Percentiles rank a stretch among this genome's conserved stretches.
phyloP scores from a whole-genome alignment of 2,113 vertebrate species.

The Corvus cornix region DNA sequence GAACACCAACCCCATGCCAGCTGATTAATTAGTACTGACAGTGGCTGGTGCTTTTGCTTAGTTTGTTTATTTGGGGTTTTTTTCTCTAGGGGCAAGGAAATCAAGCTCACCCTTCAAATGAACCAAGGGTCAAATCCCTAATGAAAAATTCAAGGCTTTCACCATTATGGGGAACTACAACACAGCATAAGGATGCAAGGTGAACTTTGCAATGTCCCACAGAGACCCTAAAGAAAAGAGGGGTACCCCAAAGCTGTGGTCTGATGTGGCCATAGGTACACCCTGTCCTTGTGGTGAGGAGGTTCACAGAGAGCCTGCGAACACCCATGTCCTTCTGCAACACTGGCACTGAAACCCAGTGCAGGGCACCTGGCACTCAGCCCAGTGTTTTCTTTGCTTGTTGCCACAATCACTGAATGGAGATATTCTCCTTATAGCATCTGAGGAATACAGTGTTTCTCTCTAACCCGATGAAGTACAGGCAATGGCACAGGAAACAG shows the following conservation, averaged over 20 bases:
- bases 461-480: neutral
- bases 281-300: fast-evolving
- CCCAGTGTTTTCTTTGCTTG: neutral
- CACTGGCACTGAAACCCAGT: neutral
- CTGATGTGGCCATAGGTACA: neutral
- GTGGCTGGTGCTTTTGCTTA: neutral
- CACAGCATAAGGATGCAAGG: fast-evolving
- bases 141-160: neutral
- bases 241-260: neutral
- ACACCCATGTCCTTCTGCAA: fast-evolving
- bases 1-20: fast-evolving
- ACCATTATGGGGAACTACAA: neutral
- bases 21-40: neutral
- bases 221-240: neutral
- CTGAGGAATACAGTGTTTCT: neutral
- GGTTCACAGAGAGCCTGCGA: neutral
- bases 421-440: fast-evolving
- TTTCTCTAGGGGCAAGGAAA: neutral
- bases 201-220: neutral
- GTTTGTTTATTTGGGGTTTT: neutral
- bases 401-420: neutral
- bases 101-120: neutral
- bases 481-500: neutral
- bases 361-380: neutral
- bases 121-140: neutral